Base-by-base conservation (phyloP, 2,113 vertebrate genomes). In the Notiomystis cincta region DNA sequence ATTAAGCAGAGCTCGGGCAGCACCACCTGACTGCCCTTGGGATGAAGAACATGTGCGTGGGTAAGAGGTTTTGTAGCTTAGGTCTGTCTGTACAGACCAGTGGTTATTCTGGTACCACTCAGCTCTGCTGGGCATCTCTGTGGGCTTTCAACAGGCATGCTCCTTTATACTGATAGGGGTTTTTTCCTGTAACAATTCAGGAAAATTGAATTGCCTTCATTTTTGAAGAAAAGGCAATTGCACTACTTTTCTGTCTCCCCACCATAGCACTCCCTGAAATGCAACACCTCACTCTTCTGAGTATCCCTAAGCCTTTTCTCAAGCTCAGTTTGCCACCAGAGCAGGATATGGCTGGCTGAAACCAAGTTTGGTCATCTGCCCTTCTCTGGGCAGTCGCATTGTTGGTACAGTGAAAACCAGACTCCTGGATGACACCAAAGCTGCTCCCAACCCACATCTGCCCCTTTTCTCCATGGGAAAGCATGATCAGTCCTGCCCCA, bases 401-500 rank as follows among this genome's bases (percentile, higher is more conserved):
- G n/a, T 30, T 53, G 56, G 27, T n/a, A 11, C 0, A 0, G 31
- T 42, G 56, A 54, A 91, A 88, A 71, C 17, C 33, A 45, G 53
- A 37, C n/a, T 54, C 22, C 69, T 58, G 21, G 6, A 2, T n/a
- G 65, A 72, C 50, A 85, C 58, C 33, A 90, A 87, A 75, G 51
- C 53, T 67, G n/a, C 65, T 86, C 71, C 72, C 75, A 42, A 86
- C 37, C 40, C 31, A 31, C 5, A 1, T 88, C 40, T 75, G 64
- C 57, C 62, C 10, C 3, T 54, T 90, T 50, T 77, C 51, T 83
- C 40, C 40, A 4, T n/a, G 18, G 44, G 28, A 90, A 77, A 93
- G 71, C 76, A 4, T 89, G 79, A 96, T 66, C 82, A 45, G 76
- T 92, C 95, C 85, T 97, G 93, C 72, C 92, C 51, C 51, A 67